These are phyloP conservation scores for Drosophila neonasuta DNA, from an alignment of 2,888 invertebrate species.

Conservation along the genomic window DNA sequence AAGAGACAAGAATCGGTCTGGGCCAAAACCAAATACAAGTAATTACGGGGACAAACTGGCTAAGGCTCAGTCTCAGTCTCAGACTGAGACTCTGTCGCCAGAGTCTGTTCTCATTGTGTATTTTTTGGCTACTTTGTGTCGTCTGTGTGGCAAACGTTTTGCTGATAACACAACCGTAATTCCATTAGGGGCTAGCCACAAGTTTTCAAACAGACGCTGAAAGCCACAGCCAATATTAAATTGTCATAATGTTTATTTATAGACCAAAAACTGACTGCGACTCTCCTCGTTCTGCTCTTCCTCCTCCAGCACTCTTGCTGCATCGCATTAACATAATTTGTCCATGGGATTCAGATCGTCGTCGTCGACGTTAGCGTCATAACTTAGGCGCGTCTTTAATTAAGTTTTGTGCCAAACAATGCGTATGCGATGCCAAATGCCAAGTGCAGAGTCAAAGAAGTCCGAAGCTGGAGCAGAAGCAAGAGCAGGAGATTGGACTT, in stretches of 20 bases:
- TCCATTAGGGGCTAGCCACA: constrained; percentile 60
- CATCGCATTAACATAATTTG: constrained; percentile 73
- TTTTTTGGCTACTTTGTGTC: constrained; percentile 49
- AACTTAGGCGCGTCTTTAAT: constrained; percentile 53
- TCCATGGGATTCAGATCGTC: constrained; percentile 28
- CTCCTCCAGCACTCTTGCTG: neutral
- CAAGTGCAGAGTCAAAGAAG: constrained; percentile 16
- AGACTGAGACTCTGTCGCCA: neutral
- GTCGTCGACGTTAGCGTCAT: constrained; percentile 20
- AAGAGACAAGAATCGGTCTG: constrained; percentile 33
- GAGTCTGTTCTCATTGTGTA: constrained; percentile 1
- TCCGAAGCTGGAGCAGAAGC: neutral
- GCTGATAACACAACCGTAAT: constrained; percentile 70
- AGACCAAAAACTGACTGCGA: constrained; percentile 25
- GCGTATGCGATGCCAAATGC: constrained; percentile 7
- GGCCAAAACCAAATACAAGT: constrained; percentile 27
- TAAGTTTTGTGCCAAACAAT: constrained; percentile 50
- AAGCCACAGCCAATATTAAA: constrained; percentile 69
- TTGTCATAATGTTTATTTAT: constrained; percentile 74
- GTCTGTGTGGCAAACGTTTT: constrained; percentile 57
- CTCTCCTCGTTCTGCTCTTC: neutral
- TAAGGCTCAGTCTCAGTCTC: constrained; percentile 1
- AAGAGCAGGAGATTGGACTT: constrained; percentile 1
- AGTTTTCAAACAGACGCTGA: constrained; percentile 40
- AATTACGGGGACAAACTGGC: constrained; percentile 54